Conservation (phyloP, 1,140 invertebrate genomes). For the Dinoponera quadriceps region DNA sequence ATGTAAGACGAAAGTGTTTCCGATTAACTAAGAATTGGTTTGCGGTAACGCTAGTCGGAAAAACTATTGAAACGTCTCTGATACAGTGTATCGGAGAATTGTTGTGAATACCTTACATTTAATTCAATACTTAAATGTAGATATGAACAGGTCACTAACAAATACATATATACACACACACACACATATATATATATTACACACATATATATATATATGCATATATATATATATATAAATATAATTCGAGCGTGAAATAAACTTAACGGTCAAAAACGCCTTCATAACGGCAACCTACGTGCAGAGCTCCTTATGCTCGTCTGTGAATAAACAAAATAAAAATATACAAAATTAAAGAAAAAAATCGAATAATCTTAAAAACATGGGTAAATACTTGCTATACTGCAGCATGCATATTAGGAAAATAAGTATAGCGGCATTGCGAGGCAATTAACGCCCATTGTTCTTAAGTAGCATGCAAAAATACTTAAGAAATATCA, state of each 20-base stretch:
- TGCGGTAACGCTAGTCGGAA: neutral
- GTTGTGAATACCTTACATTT: conserved; percentile 16
- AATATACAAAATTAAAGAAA: conserved; percentile 49
- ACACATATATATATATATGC: conserved; percentile 1
- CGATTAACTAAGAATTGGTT: neutral
- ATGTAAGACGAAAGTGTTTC: neutral
- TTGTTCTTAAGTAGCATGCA: conserved; percentile 59
- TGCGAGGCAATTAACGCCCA: conserved; percentile 47
- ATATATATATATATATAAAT: neutral
- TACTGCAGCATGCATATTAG: conserved; percentile 42
- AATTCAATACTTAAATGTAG: conserved; percentile 19
- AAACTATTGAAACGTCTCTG: neutral
- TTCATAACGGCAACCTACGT: conserved; percentile 75
- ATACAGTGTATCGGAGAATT: neutral
- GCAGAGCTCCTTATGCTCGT: conserved; percentile 77
- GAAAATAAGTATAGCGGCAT: conserved; percentile 24
- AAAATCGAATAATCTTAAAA: conserved; percentile 27
- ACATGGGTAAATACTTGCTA: conserved; percentile 39
- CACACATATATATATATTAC: conserved; percentile 23
- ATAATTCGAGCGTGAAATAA: conserved; percentile 4
- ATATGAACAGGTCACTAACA: conserved; percentile 2
- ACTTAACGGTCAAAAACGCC: conserved; percentile 24
- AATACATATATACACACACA: neutral
- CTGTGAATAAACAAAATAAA: conserved; percentile 81
- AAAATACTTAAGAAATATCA: conserved; percentile 65